Base-by-base conservation (phyloP, 53 echinoderm and acorn worm species). In the Patiria pectinifera region DNA sequence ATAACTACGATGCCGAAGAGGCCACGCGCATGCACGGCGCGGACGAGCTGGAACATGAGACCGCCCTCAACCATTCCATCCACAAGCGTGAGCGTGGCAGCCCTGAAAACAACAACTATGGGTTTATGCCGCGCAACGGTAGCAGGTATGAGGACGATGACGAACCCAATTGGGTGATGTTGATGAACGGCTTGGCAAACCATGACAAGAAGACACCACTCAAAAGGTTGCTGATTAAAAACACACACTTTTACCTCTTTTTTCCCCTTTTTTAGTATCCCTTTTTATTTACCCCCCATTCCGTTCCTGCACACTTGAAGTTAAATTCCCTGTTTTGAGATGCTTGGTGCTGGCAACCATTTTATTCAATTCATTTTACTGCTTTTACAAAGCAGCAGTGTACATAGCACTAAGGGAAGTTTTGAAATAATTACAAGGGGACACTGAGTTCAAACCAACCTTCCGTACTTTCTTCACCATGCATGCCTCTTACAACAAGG, bases 91-190 rank as follows among this genome's bases (percentile, higher is more conserved):
- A 87, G 18, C 76, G 62, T 16, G 45, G 88, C 76, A 91, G 87
- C 60, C 76, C 87, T 45, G 95, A 95, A 14, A 94, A 97, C 45
- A 96, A 96, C 83, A 83, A 94, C 44, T 98, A 98, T 79, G 99
- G 99, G 24, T 98, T 98, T 85, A 87, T 98, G 18, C 96, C 96
- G 60, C 92, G 93, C 61, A 91, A 95, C 48, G 95, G 97, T 85
- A 95, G 95, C 95, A 94, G 95, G 97, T 94, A 94, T 85, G 94
- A 79, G 53, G 92, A 92, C 15, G 92, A 78, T 25, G 89, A 79
- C 2, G 85, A 85, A 44, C 80, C 86, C 35, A 80, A 69, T 78
- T 92, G 86, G 92, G 92, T 86, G 46, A 86, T 69, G 46, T 66
- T 92, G 92, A 80, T 86, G 86, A 92, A 92, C 76, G 92, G 82